Conservation (phyloP, 2,113 vertebrate genomes). For the Saiga tatarica region DNA sequence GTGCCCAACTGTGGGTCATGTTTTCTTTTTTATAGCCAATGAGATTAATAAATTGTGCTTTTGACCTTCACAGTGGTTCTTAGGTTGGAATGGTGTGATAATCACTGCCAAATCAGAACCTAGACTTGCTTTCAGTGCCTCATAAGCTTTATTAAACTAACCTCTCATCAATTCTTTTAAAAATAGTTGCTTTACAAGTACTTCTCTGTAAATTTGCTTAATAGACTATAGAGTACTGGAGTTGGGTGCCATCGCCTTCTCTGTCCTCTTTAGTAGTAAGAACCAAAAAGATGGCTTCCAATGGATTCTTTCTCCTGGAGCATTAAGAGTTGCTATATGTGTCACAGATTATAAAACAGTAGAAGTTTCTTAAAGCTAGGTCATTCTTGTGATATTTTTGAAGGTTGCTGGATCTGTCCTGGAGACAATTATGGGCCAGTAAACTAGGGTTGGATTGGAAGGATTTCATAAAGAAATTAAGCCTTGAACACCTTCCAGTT, state of each 20-base stretch:
- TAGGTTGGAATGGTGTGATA: neutral
- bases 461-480: neutral
- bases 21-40: conserved; percentile 22
- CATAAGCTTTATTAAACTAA: neutral
- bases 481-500: neutral
- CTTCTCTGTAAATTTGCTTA: neutral
- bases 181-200: neutral
- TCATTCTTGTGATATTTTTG: neutral
- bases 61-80: conserved; percentile 4
- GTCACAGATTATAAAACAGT: neutral
- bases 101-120: neutral
- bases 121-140: neutral
- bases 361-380: neutral
- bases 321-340: conserved; percentile 1
- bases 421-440: neutral
- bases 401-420: neutral
- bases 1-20: neutral
- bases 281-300: neutral
- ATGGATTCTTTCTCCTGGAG: neutral
- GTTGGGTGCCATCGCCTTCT: too few species aligned
- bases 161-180: neutral
- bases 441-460: neutral
- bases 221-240: neutral
- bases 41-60: neutral
- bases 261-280: neutral